These are phyloP conservation scores for Brachyrhaphis roseni DNA, from an alignment of 2,797 vertebrate genomes.

Conservation along the genomic window DNA sequence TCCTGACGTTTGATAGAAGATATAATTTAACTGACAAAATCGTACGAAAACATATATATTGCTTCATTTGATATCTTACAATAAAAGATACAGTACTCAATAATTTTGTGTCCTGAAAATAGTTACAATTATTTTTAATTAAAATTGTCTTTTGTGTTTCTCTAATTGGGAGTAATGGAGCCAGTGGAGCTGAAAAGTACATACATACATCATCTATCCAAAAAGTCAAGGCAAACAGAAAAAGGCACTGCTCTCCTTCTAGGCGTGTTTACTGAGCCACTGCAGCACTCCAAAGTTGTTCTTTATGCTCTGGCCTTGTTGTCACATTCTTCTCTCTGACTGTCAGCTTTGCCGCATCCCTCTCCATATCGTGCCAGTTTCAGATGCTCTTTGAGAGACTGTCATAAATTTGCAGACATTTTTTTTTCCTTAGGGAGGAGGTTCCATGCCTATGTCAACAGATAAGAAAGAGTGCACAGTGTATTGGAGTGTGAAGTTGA, in stretches of 20 bases:
- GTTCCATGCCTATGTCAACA: background rate
- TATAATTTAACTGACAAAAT: background rate
- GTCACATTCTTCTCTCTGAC: background rate
- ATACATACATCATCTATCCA: background rate
- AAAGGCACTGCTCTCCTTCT: background rate
- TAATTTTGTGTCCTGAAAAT: background rate
- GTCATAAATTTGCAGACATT: conserved; percentile 16
- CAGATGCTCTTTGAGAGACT: background rate
- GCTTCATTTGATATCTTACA: background rate
- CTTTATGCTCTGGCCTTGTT: conserved; percentile 3
- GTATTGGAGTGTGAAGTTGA: background rate
- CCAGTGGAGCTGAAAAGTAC: background rate
- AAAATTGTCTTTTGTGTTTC: background rate
- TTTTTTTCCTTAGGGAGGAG: conserved; percentile 9
- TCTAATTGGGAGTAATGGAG: background rate
- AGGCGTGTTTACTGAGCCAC: background rate
- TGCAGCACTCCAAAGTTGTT: background rate
- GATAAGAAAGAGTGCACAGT: conserved; percentile 12
- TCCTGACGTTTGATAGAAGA: background rate
- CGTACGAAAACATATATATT: background rate
- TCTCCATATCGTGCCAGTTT: background rate
- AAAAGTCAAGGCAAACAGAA: background rate
- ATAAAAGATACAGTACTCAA: background rate
- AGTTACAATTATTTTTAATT: too few species aligned
- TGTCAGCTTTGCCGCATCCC: background rate